Evolutionary conservation across 2,797 vertebrate genomes (phyloP).

Genomic region (Oreochromis mossambicus): DNA sequence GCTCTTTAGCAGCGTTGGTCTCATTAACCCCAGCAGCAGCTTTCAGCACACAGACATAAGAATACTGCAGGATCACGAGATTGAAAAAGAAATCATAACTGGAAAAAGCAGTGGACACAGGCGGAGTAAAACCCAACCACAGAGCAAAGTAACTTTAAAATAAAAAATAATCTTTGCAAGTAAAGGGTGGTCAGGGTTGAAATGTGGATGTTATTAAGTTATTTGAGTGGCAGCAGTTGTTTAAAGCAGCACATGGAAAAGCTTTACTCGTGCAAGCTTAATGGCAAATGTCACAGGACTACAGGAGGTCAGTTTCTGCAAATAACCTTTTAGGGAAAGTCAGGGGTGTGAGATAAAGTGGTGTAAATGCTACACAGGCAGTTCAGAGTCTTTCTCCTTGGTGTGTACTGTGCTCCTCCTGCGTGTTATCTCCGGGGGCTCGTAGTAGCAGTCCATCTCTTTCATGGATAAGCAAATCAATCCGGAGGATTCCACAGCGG

Average conservation of each 20-base stretch:
- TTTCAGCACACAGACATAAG: background rate
- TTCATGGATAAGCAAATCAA: conserved; percentile 62
- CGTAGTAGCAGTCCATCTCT: conserved; percentile 43
- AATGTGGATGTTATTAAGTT: background rate
- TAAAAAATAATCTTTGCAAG: background rate
- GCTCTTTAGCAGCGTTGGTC: rapidly evolving
- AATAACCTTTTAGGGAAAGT: background rate
- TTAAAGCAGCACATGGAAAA: background rate
- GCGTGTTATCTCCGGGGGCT: conserved; percentile 45
- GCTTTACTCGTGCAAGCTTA: background rate
- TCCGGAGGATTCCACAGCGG: conserved; percentile 52
- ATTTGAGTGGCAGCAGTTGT: background rate
- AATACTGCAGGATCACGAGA: background rate
- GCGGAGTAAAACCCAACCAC: background rate
- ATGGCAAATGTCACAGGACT: background rate
- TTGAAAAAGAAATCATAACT: background rate
- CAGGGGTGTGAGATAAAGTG: conserved; percentile 26
- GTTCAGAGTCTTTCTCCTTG: conserved; percentile 10
- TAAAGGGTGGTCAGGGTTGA: background rate
- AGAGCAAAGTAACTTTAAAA: background rate
- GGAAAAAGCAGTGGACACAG: background rate
- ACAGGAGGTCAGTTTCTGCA: background rate
- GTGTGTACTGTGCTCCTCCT: conserved; percentile 6
- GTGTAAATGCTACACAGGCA: conserved; percentile 59
- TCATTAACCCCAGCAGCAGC: background rate